Evolutionary conservation across 1,140 invertebrate species (phyloP).

Genomic region (Bombus waltoni): DNA sequence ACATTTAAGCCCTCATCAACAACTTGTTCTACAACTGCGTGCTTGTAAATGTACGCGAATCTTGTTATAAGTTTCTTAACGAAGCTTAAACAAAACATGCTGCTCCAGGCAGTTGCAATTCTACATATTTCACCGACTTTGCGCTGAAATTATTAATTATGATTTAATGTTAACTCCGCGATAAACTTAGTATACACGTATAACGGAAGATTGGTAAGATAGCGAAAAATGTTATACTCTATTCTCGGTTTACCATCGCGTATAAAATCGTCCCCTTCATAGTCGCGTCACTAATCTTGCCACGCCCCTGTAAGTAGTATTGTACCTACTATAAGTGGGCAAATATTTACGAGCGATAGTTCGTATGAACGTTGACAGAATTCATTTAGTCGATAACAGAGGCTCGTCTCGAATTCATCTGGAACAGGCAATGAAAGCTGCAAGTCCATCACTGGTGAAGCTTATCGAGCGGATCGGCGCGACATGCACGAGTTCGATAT

Average conservation of each 20-base stretch:
- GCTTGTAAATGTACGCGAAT: not conserved
- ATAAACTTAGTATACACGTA: not conserved
- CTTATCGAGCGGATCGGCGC: not conserved
- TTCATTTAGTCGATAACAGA: not conserved
- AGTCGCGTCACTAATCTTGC: not conserved
- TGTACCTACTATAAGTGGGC: not conserved
- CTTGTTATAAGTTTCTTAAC: conserved; percentile 14
- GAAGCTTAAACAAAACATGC: conserved; percentile 5
- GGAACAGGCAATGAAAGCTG: not conserved
- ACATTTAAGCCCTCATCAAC: not conserved
- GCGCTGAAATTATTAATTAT: not conserved
- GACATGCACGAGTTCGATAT: not conserved
- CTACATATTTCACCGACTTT: not conserved
- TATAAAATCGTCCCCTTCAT: too few relatives aligned
- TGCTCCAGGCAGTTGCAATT: not conserved
- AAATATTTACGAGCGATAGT: not conserved
- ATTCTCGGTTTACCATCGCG: too few relatives aligned
- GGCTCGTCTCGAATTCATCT: not conserved
- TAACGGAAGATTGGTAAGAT: too few relatives aligned
- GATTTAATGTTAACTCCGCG: not conserved
- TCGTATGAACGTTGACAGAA: not conserved
- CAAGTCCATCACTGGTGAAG: not conserved
- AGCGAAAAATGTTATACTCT: too few relatives aligned
- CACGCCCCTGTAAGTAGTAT: too few relatives aligned
- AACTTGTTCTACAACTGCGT: not conserved